Base-by-base conservation (phyloP, 2,888 invertebrate genomes). In the Chymomyza fuscimana region DNA sequence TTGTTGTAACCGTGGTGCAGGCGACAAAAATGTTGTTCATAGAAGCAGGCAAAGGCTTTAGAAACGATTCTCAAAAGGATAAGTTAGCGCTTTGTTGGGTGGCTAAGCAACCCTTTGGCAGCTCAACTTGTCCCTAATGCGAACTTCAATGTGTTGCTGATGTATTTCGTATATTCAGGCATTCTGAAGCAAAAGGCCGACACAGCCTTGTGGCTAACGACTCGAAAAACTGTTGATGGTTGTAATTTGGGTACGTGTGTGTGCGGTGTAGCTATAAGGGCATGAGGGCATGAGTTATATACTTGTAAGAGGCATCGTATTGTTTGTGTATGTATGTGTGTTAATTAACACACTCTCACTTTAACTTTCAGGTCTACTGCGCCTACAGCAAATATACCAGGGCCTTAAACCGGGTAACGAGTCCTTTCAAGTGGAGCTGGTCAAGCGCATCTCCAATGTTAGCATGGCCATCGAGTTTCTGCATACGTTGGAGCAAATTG, bases 371-470 rank as follows among this genome's bases (percentile, higher is more conserved):
- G 98, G 98, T 86, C 93, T 98, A 78, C 93, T 97, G 79, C 94
- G 98, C 81, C 93, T 98, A 69, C 98, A 98, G 91, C 97, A 97
- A 92, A 96, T 98, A 82, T 98, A 98, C 92, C 97, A 98, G 92
- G 95, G 96, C 60, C 94, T 98, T 91, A 95, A 94, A 79, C 96
- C 97, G 5, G 96, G 97, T 63, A 95, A 95, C 89, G 95, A 96
- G 84, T 95, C 95, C 76, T 97, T 97, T 92, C 95, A 96, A 92
- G 96, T 98, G 85, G 95, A 96, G 86, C 95, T 96, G 74, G 97
- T 97, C 78, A 96, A 97, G 92, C 94, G 97, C 90, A 96, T 98
- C 91, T 95, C 95, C 90, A 97, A 96, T 92, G 95, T 95, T 71
- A 95, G 96, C 65, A 97, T 97, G 90, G 97, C 97, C 69, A 94